These are phyloP conservation scores for Anarhynchus alexandrinus DNA, from an alignment of 2,113 vertebrate genomes.

Conservation along the genomic window DNA sequence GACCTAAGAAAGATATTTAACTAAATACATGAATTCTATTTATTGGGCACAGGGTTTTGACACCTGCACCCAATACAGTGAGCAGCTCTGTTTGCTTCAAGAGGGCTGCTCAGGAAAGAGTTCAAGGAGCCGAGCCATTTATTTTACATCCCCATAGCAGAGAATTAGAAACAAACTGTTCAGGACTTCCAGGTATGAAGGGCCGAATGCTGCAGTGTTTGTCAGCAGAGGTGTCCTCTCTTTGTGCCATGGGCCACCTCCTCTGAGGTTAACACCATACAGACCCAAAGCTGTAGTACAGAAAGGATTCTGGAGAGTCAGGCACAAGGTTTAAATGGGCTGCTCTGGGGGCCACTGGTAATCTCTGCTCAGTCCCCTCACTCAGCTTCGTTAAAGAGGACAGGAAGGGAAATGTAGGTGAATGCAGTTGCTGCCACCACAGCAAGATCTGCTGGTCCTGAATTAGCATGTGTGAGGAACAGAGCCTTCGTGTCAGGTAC, in stretches of 20 bases:
- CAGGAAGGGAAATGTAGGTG: background rate
- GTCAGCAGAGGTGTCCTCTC: background rate
- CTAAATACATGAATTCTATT: background rate
- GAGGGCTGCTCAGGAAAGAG: background rate
- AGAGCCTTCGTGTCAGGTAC: rapidly evolving
- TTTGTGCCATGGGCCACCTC: background rate
- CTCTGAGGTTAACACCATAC: background rate
- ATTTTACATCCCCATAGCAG: background rate
- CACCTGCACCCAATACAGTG: background rate
- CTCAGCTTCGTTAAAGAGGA: background rate
- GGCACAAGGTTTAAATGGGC: background rate
- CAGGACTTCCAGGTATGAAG: background rate
- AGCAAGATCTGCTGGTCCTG: background rate
- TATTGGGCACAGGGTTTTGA: background rate
- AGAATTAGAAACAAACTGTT: background rate
- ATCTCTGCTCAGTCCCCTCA: background rate
- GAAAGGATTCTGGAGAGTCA: background rate
- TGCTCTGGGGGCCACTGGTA: rapidly evolving
- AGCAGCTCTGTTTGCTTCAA: background rate
- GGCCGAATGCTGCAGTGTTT: background rate
- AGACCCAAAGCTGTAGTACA: background rate
- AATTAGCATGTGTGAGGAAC: background rate
- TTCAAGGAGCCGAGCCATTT: background rate
- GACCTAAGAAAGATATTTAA: background rate
- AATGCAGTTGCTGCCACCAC: background rate